These are phyloP conservation scores for Brachypterus glaber DNA, from an alignment of 2,888 invertebrate species.

Conservation along the genomic window DNA sequence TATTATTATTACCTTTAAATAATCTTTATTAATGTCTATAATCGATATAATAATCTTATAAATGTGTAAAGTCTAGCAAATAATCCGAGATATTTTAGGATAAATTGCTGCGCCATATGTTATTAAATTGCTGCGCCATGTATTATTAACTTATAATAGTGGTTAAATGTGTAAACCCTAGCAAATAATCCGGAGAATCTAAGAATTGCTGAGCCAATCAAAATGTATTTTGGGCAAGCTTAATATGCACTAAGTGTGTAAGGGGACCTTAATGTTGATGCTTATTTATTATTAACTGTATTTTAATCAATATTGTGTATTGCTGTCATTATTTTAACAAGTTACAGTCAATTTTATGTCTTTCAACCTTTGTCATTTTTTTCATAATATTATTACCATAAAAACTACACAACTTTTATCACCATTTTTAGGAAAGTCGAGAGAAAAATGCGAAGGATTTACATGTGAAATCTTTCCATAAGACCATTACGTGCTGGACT, in stretches of 20 bases:
- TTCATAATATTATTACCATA: too few relatives aligned
- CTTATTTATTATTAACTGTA: slow-evolving; percentile 25
- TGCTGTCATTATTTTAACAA: slow-evolving; percentile 14
- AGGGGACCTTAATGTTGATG: slow-evolving; percentile 35
- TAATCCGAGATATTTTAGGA: slow-evolving; percentile 22
- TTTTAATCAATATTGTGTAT: slow-evolving; percentile 12
- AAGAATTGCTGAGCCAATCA: slow-evolving; percentile 48
- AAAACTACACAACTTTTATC: too few relatives aligned
- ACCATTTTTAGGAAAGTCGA: too few relatives aligned
- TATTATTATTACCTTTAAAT: too few relatives aligned
- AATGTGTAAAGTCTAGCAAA: slow-evolving; percentile 22
- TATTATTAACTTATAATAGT: slow-evolving; percentile 8
- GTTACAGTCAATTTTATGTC: too few relatives aligned
- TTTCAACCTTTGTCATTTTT: too few relatives aligned
- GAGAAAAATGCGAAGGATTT: too few relatives aligned
- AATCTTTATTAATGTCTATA: slow-evolving; percentile 16
- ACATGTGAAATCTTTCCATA: too few relatives aligned
- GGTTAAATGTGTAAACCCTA: slow-evolving; percentile 7
- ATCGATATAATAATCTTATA: slow-evolving; percentile 18
- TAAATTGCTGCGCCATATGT: slow-evolving; percentile 49
- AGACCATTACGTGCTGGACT: too few relatives aligned
- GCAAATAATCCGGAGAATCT: slow-evolving; percentile 19
- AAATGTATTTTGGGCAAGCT: slow-evolving; percentile 34
- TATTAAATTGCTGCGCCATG: too few relatives aligned
- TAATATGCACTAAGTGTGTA: slow-evolving; percentile 29